Conservation (phyloP, 2,797 vertebrate species). For the Dryobates pubescens region DNA sequence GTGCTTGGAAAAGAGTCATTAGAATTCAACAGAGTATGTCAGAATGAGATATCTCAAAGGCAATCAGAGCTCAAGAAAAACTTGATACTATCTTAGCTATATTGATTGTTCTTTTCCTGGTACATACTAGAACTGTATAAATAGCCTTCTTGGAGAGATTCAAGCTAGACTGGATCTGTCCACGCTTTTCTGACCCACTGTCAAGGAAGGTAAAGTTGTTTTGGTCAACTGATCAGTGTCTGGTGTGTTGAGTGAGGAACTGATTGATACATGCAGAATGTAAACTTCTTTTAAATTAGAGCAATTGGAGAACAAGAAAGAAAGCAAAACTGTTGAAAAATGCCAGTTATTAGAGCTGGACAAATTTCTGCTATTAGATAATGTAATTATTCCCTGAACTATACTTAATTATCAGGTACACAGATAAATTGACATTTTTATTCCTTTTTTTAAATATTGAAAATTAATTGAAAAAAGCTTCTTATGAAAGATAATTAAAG, state of each 20-base stretch:
- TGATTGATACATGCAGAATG: neutral
- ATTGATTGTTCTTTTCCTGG: neutral
- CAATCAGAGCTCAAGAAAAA: neutral
- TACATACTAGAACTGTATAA: neutral
- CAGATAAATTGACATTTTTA: slow-evolving; percentile 76
- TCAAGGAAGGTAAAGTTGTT: neutral
- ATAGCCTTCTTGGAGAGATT: neutral
- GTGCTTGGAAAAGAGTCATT: neutral
- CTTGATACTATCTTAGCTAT: neutral
- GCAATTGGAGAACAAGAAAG: neutral
- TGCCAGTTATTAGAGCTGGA: slow-evolving; percentile 59
- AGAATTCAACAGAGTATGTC: neutral
- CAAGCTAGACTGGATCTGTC: neutral
- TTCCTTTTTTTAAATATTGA: slow-evolving; percentile 81
- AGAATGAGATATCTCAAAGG: neutral
- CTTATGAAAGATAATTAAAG: slow-evolving; percentile 81
- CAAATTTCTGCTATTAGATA: slow-evolving; percentile 73
- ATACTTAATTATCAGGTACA: slow-evolving; percentile 80
- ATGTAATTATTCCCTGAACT: slow-evolving; percentile 78
- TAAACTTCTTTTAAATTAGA: neutral
- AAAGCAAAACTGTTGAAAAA: slow-evolving; percentile 34
- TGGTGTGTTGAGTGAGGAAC: neutral
- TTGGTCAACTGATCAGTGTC: neutral
- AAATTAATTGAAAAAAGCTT: slow-evolving; percentile 81
- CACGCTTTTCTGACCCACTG: neutral